phyloP scores from a whole-genome alignment of 1,140 invertebrate species.

The Drosophila tropicalis region DNA sequence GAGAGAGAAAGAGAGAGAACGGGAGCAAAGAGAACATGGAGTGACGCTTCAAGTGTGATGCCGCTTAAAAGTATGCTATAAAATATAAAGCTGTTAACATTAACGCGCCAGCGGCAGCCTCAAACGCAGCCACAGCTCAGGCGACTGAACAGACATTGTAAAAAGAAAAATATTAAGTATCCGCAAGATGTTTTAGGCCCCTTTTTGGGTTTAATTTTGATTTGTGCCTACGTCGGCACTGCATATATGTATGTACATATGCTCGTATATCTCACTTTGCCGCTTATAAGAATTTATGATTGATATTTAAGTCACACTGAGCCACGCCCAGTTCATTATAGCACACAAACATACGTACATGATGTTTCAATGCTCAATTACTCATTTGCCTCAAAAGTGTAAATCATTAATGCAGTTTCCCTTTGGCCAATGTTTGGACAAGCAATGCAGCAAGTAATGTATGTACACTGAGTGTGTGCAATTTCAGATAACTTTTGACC shows the following conservation, averaged over 20 bases:
- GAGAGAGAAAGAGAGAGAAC: neutral
- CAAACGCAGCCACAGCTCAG: neutral
- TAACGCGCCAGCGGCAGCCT: conserved; percentile 28
- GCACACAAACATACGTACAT: conserved; percentile 7
- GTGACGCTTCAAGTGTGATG: conserved; percentile 34
- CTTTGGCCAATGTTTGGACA: conserved; percentile 34
- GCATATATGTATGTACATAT: conserved; percentile 17
- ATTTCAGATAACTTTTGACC: conserved; percentile 2
- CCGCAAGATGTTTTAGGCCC: conserved; percentile 19
- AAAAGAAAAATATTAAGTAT: conserved; percentile 14
- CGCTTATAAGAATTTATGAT: conserved; percentile 8
- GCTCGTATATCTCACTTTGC: conserved; percentile 20
- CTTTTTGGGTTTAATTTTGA: conserved; percentile 14
- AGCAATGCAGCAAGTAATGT: neutral
- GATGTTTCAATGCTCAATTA: conserved; percentile 54
- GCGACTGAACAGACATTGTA: conserved; percentile 11
- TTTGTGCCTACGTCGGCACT: conserved; percentile 36
- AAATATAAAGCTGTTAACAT: conserved; percentile 51
- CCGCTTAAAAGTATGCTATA: conserved; percentile 46
- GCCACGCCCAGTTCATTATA: neutral
- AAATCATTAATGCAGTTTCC: conserved; percentile 28
- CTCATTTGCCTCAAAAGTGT: conserved; percentile 36
- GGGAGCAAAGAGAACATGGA: neutral
- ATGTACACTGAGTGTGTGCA: neutral
- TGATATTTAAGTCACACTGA: neutral